Conservation (phyloP, 2,797 vertebrate species). For the Sylvia borin region DNA sequence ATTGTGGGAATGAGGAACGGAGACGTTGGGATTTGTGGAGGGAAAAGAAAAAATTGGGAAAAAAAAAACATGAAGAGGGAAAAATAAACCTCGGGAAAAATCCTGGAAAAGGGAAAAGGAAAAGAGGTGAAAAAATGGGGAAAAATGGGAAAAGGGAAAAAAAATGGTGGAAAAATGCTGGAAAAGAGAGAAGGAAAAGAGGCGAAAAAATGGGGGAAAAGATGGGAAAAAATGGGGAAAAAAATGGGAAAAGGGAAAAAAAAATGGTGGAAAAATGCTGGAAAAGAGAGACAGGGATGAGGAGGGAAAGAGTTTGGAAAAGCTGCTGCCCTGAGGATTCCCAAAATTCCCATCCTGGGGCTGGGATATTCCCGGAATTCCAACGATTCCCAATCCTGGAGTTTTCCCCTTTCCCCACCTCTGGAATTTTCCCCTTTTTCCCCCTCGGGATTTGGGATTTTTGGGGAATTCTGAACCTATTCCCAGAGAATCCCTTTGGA, state of each 20-base stretch:
- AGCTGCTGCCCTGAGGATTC: not conserved
- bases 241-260: not conserved
- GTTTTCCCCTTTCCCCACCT: not conserved
- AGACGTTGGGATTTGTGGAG: not conserved
- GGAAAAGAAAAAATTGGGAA: not conserved
- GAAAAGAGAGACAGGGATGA: not conserved
- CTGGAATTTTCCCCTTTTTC: not conserved
- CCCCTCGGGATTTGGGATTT: not conserved
- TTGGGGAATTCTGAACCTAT: not conserved
- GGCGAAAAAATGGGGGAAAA: too few species aligned
- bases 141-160: not conserved
- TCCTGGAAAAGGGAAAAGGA: not conserved
- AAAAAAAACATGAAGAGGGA: not conserved
- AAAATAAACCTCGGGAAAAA: not conserved
- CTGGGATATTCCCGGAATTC: not conserved
- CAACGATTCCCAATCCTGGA: not conserved
- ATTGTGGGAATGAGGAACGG: not conserved
- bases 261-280: not conserved
- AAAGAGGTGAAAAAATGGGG: not conserved
- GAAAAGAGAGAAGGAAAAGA: not conserved
- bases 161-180: not conserved
- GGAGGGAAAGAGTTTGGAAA: not conserved
- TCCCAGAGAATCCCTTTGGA: not conserved
- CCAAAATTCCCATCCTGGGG: not conserved
- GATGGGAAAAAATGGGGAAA: too few species aligned